Conservation (phyloP, 2,888 invertebrate species). For the Asteroscopus sphinx region DNA sequence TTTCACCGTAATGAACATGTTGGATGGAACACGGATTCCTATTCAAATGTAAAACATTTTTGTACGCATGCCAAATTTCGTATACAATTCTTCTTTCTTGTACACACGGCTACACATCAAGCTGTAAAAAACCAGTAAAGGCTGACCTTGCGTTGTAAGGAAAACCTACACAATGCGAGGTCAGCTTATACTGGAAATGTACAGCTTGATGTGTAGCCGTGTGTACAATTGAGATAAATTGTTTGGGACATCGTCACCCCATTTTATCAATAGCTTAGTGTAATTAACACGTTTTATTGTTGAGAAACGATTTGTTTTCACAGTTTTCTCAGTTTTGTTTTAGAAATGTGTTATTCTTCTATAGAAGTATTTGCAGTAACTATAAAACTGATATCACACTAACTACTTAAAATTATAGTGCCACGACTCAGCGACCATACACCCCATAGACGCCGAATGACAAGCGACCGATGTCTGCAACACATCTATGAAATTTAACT, state of each 20-base stretch:
- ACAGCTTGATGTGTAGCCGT: too few species aligned
- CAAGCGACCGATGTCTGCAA: too few species aligned
- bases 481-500: too few species aligned
- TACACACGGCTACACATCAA: too few species aligned
- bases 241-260: constrained; percentile 19
- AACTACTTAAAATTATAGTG: too few species aligned
- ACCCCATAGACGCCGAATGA: too few species aligned
- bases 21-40: constrained; percentile 22
- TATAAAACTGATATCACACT: too few species aligned
- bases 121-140: too few species aligned
- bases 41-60: constrained; percentile 45
- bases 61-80: constrained; percentile 49
- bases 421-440: too few species aligned
- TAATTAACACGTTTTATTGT: constrained; percentile 20
- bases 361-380: not conserved
- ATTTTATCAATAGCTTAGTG: constrained; percentile 27
- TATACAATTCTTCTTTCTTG: constrained; percentile 25
- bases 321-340: constrained; percentile 9
- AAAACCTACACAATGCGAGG: too few species aligned
- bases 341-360: constrained; percentile 7
- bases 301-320: constrained; percentile 5
- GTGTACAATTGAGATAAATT: constrained; percentile 41
- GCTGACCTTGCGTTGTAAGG: too few species aligned
- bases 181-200: too few species aligned
- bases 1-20: constrained; percentile 16